Percentiles rank a stretch among this genome's conserved stretches.
Conservation (phyloP, 1,140 invertebrate species). For the Limonius californicus region DNA sequence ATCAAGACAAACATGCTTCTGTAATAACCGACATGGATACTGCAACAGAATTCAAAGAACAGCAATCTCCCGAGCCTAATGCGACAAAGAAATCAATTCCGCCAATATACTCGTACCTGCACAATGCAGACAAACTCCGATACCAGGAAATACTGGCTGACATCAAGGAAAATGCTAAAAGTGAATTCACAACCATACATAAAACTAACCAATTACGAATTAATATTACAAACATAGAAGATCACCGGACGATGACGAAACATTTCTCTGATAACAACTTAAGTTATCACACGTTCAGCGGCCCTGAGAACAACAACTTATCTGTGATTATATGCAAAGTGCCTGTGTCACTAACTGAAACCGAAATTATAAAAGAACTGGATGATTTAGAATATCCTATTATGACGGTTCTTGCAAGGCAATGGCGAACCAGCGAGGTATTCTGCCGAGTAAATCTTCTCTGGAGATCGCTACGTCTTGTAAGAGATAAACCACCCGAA, state of each 20-base stretch:
- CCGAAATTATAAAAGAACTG: neutral
- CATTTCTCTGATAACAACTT: no score
- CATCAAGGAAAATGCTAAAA: neutral
- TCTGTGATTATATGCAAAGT: no score
- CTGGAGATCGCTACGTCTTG: no score
- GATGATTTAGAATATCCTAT: neutral
- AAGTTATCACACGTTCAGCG: no score
- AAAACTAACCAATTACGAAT: neutral
- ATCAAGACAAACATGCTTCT: no score
- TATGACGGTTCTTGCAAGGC: no score
- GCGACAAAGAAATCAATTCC: neutral
- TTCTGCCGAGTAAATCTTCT: no score
- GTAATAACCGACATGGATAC: neutral
- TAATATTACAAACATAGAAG: neutral
- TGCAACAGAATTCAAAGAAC: neutral
- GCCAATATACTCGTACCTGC: neutral
- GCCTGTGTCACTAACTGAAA: neutral
- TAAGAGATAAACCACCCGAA: no score
- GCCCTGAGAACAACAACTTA: no score
- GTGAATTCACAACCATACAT: no score
- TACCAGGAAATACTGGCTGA: neutral
- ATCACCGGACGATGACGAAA: no score
- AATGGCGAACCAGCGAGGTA: no score
- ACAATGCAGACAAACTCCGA: neutral
- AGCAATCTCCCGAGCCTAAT: neutral